A percentile compares a stretch with the other conserved stretches of the same genome.
phyloP scores from a whole-genome alignment of 2,888 invertebrate species.

The Ophion costatus region DNA sequence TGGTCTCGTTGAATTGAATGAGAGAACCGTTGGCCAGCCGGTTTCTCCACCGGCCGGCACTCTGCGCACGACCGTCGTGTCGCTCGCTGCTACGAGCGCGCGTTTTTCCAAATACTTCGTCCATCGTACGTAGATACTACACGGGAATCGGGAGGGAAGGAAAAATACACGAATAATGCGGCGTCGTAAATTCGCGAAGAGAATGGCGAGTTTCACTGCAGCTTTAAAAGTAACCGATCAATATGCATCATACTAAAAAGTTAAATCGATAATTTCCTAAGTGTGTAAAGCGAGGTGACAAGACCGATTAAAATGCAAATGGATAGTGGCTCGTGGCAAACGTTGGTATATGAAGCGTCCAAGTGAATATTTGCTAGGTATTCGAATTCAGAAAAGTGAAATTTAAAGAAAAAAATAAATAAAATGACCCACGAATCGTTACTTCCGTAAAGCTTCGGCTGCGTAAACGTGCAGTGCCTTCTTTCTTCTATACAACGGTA shows the following conservation, averaged over 20 bases:
- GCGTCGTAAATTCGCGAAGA: slow-evolving; percentile 42
- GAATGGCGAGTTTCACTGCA: slow-evolving; percentile 25
- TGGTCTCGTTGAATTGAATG: slow-evolving; percentile 70
- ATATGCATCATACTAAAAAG: slow-evolving; percentile 12
- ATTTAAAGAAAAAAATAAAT: not conserved
- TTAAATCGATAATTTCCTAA: not conserved
- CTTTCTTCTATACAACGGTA: slow-evolving; percentile 27
- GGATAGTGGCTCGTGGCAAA: slow-evolving; percentile 9
- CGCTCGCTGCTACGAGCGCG: slow-evolving; percentile 69
- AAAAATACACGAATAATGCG: slow-evolving; percentile 54
- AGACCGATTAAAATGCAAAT: slow-evolving; percentile 1
- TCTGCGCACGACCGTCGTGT: slow-evolving; percentile 80
- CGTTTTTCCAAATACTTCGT: slow-evolving; percentile 55
- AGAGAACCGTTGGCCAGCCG: slow-evolving; percentile 67
- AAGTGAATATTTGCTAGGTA: slow-evolving; percentile 1
- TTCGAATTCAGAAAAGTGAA: not conserved
- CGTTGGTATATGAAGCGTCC: not conserved
- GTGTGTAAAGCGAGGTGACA: not conserved
- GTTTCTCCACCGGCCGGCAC: slow-evolving; percentile 77
- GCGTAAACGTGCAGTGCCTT: slow-evolving; percentile 48
- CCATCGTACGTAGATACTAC: slow-evolving; percentile 1
- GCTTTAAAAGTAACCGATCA: slow-evolving; percentile 18
- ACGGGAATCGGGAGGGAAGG: not conserved
- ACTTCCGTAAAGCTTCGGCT: not conserved
- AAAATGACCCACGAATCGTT: slow-evolving; percentile 7